phyloP scores from a whole-genome alignment of 2,888 invertebrate species.

The Sacculina carcini region DNA sequence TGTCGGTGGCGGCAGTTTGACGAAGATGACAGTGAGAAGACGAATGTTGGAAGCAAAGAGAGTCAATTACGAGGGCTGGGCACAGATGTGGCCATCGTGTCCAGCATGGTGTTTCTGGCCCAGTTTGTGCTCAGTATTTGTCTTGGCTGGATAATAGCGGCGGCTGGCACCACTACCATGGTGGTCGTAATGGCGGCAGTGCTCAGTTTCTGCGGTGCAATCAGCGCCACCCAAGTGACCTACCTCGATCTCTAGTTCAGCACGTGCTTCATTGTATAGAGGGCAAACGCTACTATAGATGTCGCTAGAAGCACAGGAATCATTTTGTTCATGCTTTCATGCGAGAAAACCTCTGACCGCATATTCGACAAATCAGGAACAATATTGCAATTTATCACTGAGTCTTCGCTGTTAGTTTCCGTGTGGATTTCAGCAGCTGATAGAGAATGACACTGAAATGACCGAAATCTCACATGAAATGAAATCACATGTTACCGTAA shows the following conservation, averaged over 20 bases:
- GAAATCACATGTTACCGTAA: too few species aligned
- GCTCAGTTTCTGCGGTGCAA: conserved; percentile 56
- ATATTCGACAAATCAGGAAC: too few species aligned
- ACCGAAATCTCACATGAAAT: too few species aligned
- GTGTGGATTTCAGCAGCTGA: too few species aligned
- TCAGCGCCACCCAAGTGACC: conserved; percentile 59
- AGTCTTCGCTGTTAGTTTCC: too few species aligned
- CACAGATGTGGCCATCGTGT: conserved; percentile 78
- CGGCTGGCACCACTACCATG: conserved; percentile 58
- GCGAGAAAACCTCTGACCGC: too few species aligned
- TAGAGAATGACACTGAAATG: too few species aligned
- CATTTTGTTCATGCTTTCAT: too few species aligned
- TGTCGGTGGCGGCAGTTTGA: conserved; percentile 6
- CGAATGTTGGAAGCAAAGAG: conserved; percentile 9
- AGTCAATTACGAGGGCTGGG: conserved; percentile 47
- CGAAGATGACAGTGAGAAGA: background rate
- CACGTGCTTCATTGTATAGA: too few species aligned
- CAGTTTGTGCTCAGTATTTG: conserved; percentile 68
- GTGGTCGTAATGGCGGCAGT: conserved; percentile 62
- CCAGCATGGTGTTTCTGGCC: conserved; percentile 84
- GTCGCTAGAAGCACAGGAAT: too few species aligned
- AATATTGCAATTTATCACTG: too few species aligned
- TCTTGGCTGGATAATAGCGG: conserved; percentile 51
- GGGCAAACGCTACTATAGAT: too few species aligned
- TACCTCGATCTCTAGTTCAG: conserved; percentile 63